These are phyloP conservation scores for Agrotis ipsilon DNA, from an alignment of 2,888 invertebrate genomes.

Conservation along the genomic window DNA sequence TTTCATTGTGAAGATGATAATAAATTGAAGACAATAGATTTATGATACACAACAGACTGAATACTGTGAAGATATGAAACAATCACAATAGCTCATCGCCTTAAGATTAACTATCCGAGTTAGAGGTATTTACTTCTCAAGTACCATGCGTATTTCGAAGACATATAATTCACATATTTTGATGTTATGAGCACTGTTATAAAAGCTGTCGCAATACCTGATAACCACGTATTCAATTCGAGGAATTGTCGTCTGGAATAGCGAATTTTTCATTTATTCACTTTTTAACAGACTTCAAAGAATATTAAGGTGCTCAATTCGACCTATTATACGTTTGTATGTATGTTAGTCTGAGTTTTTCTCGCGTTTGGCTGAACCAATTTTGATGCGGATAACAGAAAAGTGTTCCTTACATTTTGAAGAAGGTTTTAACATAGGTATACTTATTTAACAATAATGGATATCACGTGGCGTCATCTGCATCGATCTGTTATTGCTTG, in stretches of 20 bases:
- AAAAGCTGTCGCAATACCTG: not conserved
- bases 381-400: too few species aligned
- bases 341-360: too few species aligned
- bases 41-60: slow-evolving; percentile 46
- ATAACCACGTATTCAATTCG: not conserved
- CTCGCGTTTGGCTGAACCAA: too few species aligned
- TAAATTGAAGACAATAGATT: slow-evolving; percentile 61
- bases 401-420: too few species aligned
- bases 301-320: too few species aligned
- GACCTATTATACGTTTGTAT: too few species aligned
- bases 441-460: too few species aligned
- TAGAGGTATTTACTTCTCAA: slow-evolving; percentile 22
- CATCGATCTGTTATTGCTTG: too few species aligned
- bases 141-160: slow-evolving; percentile 3
- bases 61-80: slow-evolving; percentile 26
- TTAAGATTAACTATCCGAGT: slow-evolving; percentile 21
- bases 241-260: not conserved
- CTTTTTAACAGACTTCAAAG: too few species aligned
- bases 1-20: slow-evolving; percentile 44
- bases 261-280: not conserved
- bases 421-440: too few species aligned
- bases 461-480: too few species aligned
- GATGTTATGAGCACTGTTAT: not conserved
- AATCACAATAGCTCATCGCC: slow-evolving; percentile 46
- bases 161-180: not conserved